These are phyloP conservation scores for Leptogaster cylindrica DNA, from an alignment of 2,888 invertebrate genomes.

Conservation along the genomic window DNA sequence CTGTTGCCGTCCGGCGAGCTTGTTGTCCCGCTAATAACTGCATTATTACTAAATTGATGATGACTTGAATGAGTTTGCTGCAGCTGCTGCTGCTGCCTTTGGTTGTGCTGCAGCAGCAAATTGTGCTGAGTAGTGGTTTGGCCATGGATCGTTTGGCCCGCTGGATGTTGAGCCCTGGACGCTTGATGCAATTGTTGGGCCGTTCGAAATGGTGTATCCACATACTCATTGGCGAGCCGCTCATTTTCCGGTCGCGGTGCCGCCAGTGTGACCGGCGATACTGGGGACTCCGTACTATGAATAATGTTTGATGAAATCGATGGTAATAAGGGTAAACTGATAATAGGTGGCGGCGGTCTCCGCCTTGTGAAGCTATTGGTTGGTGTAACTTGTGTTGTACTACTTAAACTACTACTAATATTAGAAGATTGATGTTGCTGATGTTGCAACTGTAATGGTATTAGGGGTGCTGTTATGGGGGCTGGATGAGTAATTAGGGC, in stretches of 20 bases:
- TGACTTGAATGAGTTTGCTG: slow-evolving; percentile 49
- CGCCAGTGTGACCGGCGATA: slow-evolving; percentile 64
- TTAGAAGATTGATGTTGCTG: slow-evolving; percentile 45
- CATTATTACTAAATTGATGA: slow-evolving; percentile 48
- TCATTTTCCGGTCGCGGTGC: slow-evolving; percentile 85
- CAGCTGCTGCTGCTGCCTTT: slow-evolving; percentile 53
- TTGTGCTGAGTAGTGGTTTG: slow-evolving; percentile 64
- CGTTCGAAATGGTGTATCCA: slow-evolving; percentile 81
- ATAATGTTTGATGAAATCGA: slow-evolving; percentile 51
- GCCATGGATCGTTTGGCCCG: slow-evolving; percentile 62
- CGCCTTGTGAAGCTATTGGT: slow-evolving; percentile 60
- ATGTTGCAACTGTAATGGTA: slow-evolving; percentile 49
- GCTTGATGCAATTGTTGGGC: slow-evolving; percentile 63
- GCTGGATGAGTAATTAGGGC: slow-evolving; percentile 41
- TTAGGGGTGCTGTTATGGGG: slow-evolving; percentile 54
- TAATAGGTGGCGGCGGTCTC: slow-evolving; percentile 54
- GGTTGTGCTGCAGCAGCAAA: slow-evolving; percentile 66
- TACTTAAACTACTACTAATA: slow-evolving; percentile 47
- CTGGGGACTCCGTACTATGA: slow-evolving; percentile 56
- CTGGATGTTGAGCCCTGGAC: slow-evolving; percentile 61
- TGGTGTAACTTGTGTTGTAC: slow-evolving; percentile 54
- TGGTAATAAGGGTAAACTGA: slow-evolving; percentile 53
- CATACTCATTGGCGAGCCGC: slow-evolving; percentile 89
- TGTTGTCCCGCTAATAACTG: slow-evolving; percentile 48
- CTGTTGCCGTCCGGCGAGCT: slow-evolving; percentile 38